Evolutionary conservation across 2,888 invertebrate genomes (phyloP).

Genomic region (Thera obeliscata): DNA sequence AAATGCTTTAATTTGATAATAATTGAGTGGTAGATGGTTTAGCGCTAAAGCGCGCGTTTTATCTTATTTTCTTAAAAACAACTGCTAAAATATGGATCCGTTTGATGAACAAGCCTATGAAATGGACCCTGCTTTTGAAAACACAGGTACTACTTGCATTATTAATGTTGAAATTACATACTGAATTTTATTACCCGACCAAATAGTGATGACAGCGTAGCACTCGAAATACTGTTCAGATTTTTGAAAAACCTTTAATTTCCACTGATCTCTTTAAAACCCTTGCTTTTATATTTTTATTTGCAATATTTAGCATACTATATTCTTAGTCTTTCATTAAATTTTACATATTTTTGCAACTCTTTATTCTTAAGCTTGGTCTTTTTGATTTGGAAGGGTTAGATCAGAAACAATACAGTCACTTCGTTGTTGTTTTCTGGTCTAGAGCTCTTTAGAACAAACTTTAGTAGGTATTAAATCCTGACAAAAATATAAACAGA

Average conservation of each 20-base stretch:
- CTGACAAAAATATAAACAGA: neutral
- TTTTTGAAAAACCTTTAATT: neutral
- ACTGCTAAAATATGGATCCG: slow-evolving; percentile 62
- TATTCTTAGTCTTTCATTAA: neutral
- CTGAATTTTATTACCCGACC: slow-evolving; percentile 55
- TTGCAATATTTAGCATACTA: neutral
- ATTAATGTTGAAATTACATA: slow-evolving; percentile 36
- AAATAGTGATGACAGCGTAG: slow-evolving; percentile 41
- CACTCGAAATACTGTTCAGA: neutral
- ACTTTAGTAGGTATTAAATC: neutral
- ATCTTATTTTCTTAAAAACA: slow-evolving; percentile 45
- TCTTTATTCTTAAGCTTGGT: neutral
- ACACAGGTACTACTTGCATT: slow-evolving; percentile 55
- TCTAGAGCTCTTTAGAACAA: neutral
- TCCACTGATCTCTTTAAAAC: neutral
- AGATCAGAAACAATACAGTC: neutral
- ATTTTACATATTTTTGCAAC: neutral
- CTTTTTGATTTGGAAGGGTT: neutral
- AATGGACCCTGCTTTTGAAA: slow-evolving; percentile 53
- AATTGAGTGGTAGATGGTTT: slow-evolving; percentile 71
- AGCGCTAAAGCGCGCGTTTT: slow-evolving; percentile 70
- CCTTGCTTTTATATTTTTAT: neutral
- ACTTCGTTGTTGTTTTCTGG: neutral
- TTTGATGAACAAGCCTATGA: slow-evolving; percentile 50
- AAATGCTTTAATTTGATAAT: slow-evolving; percentile 58